phyloP scores from a whole-genome alignment of 2,113 vertebrate genomes.

The Pelecanus crispus region DNA sequence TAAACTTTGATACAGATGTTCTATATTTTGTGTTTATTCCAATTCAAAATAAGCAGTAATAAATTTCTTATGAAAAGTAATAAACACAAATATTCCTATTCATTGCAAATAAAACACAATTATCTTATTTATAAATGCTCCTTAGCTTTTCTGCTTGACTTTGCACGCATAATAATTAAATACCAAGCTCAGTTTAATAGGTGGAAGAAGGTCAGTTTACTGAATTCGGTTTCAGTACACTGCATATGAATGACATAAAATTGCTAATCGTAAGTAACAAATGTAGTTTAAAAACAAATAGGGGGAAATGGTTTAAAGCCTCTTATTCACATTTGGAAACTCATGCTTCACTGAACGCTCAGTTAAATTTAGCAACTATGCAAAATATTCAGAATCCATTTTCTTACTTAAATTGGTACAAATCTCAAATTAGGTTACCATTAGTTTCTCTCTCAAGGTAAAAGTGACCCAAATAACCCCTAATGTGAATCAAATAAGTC shows the following conservation, averaged over 20 bases:
- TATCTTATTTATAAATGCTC: background rate
- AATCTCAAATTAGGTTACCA: slow-evolving; percentile 31
- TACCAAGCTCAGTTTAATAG: background rate
- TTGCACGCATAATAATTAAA: background rate
- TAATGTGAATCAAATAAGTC: slow-evolving; percentile 24
- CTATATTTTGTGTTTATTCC: background rate
- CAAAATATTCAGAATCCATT: slow-evolving; percentile 37
- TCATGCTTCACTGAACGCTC: background rate
- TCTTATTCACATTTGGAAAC: background rate
- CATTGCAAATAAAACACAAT: background rate
- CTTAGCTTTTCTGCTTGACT: background rate
- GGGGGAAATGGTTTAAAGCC: background rate
- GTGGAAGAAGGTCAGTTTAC: background rate
- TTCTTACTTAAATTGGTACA: slow-evolving; percentile 13
- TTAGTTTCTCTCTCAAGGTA: slow-evolving; percentile 8
- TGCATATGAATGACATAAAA: background rate
- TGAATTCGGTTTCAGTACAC: background rate
- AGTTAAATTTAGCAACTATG: slow-evolving; percentile 2
- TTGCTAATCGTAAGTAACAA: background rate
- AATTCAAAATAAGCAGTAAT: background rate
- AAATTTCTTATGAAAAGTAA: background rate
- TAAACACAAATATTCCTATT: background rate
- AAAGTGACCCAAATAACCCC: slow-evolving; percentile 19
- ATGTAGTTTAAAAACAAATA: slow-evolving; percentile 22
- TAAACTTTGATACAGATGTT: background rate